Evolutionary conservation across 2,797 vertebrate genomes (phyloP).

Genomic region (Chaetophractus vellerosus): DNA sequence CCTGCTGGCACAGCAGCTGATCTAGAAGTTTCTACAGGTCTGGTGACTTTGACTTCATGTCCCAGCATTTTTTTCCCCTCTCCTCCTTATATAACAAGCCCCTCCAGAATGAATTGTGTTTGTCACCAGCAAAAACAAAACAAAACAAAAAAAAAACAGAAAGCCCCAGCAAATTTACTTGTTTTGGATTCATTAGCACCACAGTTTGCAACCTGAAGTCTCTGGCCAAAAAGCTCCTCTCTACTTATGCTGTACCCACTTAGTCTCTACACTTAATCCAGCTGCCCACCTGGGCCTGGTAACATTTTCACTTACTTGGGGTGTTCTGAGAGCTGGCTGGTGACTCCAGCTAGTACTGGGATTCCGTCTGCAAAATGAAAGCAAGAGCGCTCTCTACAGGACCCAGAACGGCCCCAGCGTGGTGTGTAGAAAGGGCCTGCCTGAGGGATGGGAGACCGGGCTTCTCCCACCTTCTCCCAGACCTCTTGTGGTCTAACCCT

Average conservation of each 20-base stretch:
- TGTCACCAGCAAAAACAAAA: slow-evolving; percentile 48
- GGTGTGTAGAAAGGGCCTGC: not conserved
- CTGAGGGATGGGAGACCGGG: too few species aligned
- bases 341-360: not conserved
- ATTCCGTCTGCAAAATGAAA: not conserved
- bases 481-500: not conserved
- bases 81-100: slow-evolving; percentile 65
- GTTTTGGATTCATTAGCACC: not conserved
- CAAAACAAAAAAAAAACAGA: not conserved
- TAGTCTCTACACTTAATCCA: not conserved
- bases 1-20: not conserved
- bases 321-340: not conserved
- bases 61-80: not conserved
- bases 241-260: not conserved
- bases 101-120: not conserved
- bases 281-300: not conserved
- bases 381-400: not conserved
- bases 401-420: not conserved
- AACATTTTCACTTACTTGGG: fast-evolving
- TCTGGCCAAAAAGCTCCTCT: fast-evolving
- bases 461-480: not conserved
- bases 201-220: not conserved
- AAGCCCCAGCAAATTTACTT: not conserved
- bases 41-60: slow-evolving; percentile 2
- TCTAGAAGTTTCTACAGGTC: slow-evolving; percentile 11